These are phyloP conservation scores for Oryctes rhinoceros DNA, from an alignment of 1,140 invertebrate genomes.

Conservation along the genomic window DNA sequence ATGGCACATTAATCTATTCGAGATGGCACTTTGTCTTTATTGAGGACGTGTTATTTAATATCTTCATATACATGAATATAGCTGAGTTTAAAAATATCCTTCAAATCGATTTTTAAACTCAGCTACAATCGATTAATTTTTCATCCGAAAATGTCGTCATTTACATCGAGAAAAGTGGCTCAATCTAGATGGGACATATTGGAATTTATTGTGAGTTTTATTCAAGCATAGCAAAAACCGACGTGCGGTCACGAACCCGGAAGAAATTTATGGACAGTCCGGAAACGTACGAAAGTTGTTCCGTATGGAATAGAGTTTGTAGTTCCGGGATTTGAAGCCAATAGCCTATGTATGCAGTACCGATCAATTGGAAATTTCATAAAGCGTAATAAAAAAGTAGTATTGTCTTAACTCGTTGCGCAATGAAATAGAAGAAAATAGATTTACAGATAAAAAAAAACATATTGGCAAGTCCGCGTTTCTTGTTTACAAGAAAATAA, in stretches of 20 bases:
- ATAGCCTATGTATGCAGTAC: background rate
- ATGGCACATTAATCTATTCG: too few relatives aligned
- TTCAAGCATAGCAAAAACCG: conserved; percentile 2
- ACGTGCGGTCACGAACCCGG: background rate
- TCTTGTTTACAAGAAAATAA: background rate
- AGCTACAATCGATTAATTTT: too few relatives aligned
- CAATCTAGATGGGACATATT: background rate
- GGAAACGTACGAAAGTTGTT: conserved; percentile 7
- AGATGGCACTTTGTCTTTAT: too few relatives aligned
- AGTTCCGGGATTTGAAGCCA: background rate
- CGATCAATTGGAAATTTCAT: background rate
- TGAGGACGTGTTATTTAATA: too few relatives aligned
- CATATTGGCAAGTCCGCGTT: too few relatives aligned
- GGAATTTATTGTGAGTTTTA: background rate
- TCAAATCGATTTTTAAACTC: too few relatives aligned
- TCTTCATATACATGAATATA: too few relatives aligned
- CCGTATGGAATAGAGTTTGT: background rate
- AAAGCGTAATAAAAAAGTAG: too few relatives aligned
- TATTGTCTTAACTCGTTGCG: too few relatives aligned
- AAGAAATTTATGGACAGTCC: conserved; percentile 9
- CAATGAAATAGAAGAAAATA: too few relatives aligned
- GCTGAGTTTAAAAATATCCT: too few relatives aligned
- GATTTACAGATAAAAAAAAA: too few relatives aligned
- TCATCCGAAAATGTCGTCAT: background rate
- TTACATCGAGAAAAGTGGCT: background rate